Conservation (phyloP, 1,140 invertebrate genomes). For the Muscidifurax raptorellus region DNA sequence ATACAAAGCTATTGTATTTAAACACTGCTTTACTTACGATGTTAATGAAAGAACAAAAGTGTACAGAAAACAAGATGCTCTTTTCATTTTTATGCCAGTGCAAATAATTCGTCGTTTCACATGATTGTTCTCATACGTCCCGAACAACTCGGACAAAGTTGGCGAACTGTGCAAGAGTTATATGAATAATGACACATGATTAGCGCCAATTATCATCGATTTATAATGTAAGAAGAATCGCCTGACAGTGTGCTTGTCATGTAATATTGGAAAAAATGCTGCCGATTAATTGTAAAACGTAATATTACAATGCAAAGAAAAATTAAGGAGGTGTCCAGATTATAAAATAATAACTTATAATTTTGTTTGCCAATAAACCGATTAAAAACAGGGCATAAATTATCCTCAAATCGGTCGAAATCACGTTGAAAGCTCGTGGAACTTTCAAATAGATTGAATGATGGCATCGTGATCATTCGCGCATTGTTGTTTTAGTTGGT, state of each 20-base stretch:
- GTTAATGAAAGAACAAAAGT: background rate
- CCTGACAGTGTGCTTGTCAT: background rate
- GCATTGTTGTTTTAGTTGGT: background rate
- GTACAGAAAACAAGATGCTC: background rate
- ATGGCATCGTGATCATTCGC: background rate
- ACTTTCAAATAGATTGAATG: background rate
- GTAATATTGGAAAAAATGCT: background rate
- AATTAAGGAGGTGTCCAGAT: no score
- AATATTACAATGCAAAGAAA: no score
- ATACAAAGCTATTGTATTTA: background rate
- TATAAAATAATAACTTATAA: background rate
- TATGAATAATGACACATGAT: slow-evolving; percentile 12
- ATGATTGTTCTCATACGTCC: slow-evolving; percentile 11
- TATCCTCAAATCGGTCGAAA: background rate
- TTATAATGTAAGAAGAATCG: background rate
- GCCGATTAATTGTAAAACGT: no score
- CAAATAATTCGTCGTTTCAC: background rate
- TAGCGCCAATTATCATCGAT: slow-evolving; percentile 52
- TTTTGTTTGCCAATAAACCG: background rate
- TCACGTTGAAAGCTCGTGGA: background rate
- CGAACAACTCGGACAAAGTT: background rate
- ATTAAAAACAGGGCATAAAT: background rate
- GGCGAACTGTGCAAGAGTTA: background rate
- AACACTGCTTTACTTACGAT: background rate
- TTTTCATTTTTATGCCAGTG: slow-evolving; percentile 13